A percentile compares a stretch with the other conserved stretches of the same genome.
Evolutionary conservation across 2,797 vertebrate genomes (phyloP).

Genomic region (Heterohyrax brucei): DNA sequence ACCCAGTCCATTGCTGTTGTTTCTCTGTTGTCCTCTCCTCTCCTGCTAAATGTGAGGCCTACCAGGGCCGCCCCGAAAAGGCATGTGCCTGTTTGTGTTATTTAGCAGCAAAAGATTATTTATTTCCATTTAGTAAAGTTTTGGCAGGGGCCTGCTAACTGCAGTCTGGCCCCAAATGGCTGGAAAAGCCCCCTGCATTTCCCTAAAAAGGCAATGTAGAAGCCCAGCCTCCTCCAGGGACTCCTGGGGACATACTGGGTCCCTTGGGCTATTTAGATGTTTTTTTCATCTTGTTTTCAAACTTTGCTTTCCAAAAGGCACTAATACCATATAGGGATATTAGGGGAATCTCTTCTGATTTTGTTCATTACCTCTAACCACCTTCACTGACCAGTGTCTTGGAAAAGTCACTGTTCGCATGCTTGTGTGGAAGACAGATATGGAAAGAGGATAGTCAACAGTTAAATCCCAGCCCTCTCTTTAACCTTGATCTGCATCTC

Average conservation of each 20-base stretch:
- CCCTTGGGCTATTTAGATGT: not conserved
- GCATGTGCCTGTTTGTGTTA: not conserved
- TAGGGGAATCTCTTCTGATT: not conserved
- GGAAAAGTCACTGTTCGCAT: not conserved
- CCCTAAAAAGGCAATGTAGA: not conserved
- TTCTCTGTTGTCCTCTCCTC: constrained; percentile 7
- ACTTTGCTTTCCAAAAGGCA: not conserved
- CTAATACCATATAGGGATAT: not conserved
- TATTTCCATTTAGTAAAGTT: not conserved
- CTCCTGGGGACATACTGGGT: not conserved
- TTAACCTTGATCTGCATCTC: not conserved
- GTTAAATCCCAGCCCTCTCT: not conserved
- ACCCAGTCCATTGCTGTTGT: not conserved
- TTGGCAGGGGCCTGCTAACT: not conserved
- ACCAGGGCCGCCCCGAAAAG: not conserved
- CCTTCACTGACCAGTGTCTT: not conserved
- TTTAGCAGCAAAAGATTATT: not conserved
- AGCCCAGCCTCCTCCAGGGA: not conserved
- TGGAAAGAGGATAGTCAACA: not conserved
- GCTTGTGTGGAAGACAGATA: not conserved
- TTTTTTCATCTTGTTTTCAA: constrained; percentile 34
- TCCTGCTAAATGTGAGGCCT: not conserved
- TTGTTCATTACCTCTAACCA: not conserved
- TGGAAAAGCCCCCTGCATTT: not conserved
- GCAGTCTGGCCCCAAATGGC: not conserved